phyloP scores from a whole-genome alignment of 1,140 invertebrate species.

The Tetramorium simillimum region DNA sequence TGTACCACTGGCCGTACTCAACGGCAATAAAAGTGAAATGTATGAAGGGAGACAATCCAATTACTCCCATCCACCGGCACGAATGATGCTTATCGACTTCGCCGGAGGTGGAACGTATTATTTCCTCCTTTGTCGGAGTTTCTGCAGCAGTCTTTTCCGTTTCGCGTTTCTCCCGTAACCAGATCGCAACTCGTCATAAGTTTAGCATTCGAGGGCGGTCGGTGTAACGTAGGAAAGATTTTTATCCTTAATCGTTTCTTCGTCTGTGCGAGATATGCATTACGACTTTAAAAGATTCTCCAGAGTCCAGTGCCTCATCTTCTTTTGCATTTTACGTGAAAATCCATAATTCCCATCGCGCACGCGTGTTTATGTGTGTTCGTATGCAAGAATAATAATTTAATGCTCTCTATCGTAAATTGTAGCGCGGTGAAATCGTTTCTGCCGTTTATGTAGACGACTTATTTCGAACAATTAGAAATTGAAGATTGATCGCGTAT shows the following conservation, averaged over 20 bases:
- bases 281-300: conserved; percentile 33
- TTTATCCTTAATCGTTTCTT: conserved; percentile 63
- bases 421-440: conserved; percentile 38
- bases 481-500: conserved; percentile 52
- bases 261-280: conserved; percentile 36
- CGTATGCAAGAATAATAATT: conserved; percentile 45
- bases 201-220: conserved; percentile 28
- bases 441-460: conserved; percentile 21
- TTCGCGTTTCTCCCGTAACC: not conserved
- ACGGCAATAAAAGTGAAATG: conserved; percentile 69
- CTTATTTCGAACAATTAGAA: conserved; percentile 52
- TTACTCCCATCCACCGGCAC: conserved; percentile 69
- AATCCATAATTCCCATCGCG: conserved; percentile 33
- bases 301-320: not conserved
- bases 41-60: conserved; percentile 79
- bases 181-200: conserved; percentile 40
- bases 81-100: conserved; percentile 72
- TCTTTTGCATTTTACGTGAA: not conserved
- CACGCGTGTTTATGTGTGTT: not conserved
- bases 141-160: not conserved
- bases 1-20: conserved; percentile 35
- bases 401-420: conserved; percentile 60
- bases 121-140: conserved; percentile 53
- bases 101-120: conserved; percentile 68
- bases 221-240: conserved; percentile 52